Conservation (phyloP, 1,140 invertebrate species). For the Mactra quadrangularis region DNA sequence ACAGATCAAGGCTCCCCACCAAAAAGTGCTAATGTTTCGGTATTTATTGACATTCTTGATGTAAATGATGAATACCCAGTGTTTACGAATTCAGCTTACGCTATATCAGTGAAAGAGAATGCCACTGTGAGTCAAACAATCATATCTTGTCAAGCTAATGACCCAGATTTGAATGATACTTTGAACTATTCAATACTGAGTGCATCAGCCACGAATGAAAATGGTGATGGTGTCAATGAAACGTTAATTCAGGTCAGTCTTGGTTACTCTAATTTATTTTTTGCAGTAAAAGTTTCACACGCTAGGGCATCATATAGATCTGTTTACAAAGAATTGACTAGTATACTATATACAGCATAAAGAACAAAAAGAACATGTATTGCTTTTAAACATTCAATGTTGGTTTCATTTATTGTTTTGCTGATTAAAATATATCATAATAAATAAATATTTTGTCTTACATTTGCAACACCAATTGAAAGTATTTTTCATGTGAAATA, state of each 20-base stretch:
- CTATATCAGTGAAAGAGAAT: background rate
- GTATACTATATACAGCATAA: no score
- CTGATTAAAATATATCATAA: no score
- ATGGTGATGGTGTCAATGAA: background rate
- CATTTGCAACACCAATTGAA: no score
- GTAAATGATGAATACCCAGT: constrained; percentile 40
- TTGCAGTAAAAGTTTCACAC: no score
- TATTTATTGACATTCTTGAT: constrained; percentile 23
- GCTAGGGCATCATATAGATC: no score
- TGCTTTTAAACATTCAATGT: no score
- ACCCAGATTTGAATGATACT: constrained; percentile 5
- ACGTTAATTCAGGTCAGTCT: constrained; percentile 4
- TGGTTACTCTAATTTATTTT: no score
- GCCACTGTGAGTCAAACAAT: background rate
- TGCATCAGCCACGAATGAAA: background rate
- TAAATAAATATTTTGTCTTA: no score
- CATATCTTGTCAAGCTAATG: background rate
- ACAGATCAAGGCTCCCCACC: constrained; percentile 33
- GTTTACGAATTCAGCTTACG: background rate
- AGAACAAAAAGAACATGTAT: no score
- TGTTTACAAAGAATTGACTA: no score
- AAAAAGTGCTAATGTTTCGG: background rate
- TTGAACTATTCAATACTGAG: background rate
- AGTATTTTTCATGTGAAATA: no score
- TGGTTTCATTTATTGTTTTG: no score